phyloP scores from a whole-genome alignment of 2,113 vertebrate species.

The Strix uralensis region DNA sequence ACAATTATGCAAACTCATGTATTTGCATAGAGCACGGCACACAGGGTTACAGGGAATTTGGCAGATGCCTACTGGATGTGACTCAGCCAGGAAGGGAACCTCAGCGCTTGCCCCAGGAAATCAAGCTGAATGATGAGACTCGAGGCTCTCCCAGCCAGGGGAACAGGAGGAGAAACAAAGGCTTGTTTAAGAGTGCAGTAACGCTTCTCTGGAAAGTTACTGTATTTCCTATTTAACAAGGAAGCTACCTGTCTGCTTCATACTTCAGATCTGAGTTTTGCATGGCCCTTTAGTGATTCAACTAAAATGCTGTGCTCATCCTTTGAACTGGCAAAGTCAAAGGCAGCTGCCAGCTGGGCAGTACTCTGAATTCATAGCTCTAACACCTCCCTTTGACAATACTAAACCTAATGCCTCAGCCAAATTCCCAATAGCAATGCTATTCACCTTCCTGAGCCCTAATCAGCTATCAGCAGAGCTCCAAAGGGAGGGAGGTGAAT shows the following conservation, averaged over 20 bases:
- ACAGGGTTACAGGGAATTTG: neutral
- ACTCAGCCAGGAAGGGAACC: neutral
- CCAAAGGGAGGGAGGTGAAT: neutral
- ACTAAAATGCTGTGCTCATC: neutral
- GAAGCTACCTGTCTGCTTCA: neutral
- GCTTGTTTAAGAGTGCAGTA: neutral
- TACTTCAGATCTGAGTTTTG: neutral
- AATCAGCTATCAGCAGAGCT: neutral
- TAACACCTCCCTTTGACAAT: neutral
- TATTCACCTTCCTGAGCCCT: neutral
- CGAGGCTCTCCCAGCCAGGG: neutral
- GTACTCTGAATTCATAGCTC: neutral
- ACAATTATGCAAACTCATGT: neutral
- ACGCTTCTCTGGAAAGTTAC: neutral
- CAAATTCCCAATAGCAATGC: neutral
- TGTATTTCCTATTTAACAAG: neutral
- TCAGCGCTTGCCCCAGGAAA: neutral
- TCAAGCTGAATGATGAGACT: neutral
- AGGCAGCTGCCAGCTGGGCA: neutral
- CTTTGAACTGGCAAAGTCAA: constrained; percentile 10
- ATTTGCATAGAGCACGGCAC: neutral
- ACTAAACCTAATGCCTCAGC: neutral
- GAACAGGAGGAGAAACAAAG: neutral
- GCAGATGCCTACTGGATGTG: neutral
- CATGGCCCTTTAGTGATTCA: neutral